Evolutionary conservation across 2,113 vertebrate genomes (phyloP).

Genomic region (Callipepla californica): DNA sequence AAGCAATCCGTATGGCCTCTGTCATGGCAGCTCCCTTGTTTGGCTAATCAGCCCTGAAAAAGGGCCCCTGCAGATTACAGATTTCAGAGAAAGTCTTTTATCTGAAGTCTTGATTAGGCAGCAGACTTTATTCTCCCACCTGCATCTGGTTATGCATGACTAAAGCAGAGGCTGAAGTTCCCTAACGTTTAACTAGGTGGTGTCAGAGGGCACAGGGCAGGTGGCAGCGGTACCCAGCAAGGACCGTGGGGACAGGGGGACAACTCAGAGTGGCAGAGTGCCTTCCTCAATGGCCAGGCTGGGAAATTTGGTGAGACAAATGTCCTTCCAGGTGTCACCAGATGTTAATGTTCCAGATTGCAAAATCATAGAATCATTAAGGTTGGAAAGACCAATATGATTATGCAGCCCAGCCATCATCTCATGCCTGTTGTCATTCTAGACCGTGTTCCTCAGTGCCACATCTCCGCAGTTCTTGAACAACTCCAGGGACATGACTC

Average conservation of each 20-base stretch:
- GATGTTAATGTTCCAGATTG: neutral
- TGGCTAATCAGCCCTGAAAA: neutral
- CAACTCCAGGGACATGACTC: too few species aligned
- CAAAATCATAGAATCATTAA: too few species aligned
- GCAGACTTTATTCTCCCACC: neutral
- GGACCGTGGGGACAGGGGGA: neutral
- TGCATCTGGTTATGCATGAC: fast-evolving
- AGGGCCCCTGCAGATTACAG: neutral
- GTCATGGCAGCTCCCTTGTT: neutral
- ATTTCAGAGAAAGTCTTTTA: neutral
- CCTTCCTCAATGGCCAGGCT: neutral
- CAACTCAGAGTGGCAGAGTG: neutral
- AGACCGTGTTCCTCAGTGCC: too few species aligned
- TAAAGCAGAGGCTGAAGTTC: neutral
- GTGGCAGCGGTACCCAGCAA: fast-evolving
- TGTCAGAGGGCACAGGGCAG: neutral
- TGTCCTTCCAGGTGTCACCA: neutral
- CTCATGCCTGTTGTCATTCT: too few species aligned
- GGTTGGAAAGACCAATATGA: too few species aligned
- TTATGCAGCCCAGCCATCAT: too few species aligned
- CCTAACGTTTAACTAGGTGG: neutral
- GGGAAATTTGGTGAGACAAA: neutral
- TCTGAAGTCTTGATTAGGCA: neutral
- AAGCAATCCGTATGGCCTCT: neutral
- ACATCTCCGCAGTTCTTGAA: too few species aligned